Conservation (phyloP, 1,140 invertebrate genomes). For the Hormaphis cornu region DNA sequence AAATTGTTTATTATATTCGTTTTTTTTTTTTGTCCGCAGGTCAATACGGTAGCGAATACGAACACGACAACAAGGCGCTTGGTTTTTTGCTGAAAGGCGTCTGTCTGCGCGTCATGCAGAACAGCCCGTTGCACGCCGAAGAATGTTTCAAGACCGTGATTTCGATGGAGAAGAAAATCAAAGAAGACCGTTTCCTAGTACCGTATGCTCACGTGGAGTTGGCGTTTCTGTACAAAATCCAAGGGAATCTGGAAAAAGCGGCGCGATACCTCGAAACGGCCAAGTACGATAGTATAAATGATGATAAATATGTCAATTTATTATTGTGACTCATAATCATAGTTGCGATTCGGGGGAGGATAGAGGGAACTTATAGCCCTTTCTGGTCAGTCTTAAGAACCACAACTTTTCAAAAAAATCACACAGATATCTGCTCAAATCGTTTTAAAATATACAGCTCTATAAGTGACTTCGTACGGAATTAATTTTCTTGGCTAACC, state of each 20-base stretch:
- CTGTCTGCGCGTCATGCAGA: slow-evolving; percentile 67
- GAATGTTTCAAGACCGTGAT: slow-evolving; percentile 62
- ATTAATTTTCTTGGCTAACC: too few relatives aligned
- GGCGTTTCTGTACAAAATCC: slow-evolving; percentile 62
- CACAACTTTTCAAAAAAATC: too few relatives aligned
- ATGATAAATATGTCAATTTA: too few relatives aligned
- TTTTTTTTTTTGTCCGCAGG: slow-evolving; percentile 36
- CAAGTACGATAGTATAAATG: slow-evolving; percentile 44
- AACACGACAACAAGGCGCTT: slow-evolving; percentile 69
- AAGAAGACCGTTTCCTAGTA: slow-evolving; percentile 73
- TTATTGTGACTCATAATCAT: too few relatives aligned
- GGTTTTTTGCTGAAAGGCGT: slow-evolving; percentile 71
- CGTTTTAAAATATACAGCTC: too few relatives aligned
- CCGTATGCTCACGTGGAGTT: slow-evolving; percentile 82
- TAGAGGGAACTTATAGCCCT: too few relatives aligned
- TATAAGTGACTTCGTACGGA: too few relatives aligned
- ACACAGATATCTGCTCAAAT: too few relatives aligned
- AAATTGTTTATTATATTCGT: too few relatives aligned
- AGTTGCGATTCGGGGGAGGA: too few relatives aligned
- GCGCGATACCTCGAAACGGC: slow-evolving; percentile 67
- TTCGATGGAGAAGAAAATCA: slow-evolving; percentile 63
- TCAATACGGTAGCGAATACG: slow-evolving; percentile 48
- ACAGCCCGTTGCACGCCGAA: slow-evolving; percentile 60
- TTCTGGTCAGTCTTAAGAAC: too few relatives aligned
- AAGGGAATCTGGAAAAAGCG: slow-evolving; percentile 58